Evolutionary conservation across 2,797 vertebrate species (phyloP).

Genomic region (Megaceryle alcyon): DNA sequence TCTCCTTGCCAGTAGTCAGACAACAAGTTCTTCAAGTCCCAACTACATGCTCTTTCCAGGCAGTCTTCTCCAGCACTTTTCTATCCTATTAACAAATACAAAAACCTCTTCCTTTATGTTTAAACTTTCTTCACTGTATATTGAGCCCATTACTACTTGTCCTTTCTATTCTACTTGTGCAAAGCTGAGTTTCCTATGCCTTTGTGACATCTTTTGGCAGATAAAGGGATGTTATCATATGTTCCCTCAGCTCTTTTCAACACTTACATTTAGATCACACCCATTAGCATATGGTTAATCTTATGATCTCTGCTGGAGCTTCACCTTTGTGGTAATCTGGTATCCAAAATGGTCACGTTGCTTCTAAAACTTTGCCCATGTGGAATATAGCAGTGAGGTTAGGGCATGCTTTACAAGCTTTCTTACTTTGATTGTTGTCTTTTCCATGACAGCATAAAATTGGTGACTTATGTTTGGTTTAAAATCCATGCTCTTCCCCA

Average conservation of each 20-base stretch:
- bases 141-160: not conserved
- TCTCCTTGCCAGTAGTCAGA: not conserved
- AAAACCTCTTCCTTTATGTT: not conserved
- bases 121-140: not conserved
- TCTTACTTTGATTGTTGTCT: not conserved
- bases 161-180: not conserved
- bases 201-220: not conserved
- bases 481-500: not conserved
- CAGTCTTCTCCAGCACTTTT: not conserved
- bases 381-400: not conserved
- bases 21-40: not conserved
- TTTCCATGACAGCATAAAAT: not conserved
- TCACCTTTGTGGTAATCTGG: not conserved
- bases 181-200: not conserved
- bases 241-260: not conserved
- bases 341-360: not conserved
- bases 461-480: not conserved
- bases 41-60: not conserved
- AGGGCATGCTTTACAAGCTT: not conserved
- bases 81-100: not conserved
- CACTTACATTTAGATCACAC: accelerated
- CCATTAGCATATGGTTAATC: not conserved
- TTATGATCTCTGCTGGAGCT: not conserved
- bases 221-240: accelerated
- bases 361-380: accelerated